Evolutionary conservation across 2,797 vertebrate species (phyloP).

Genomic region (Hypotaenidia okinawae): DNA sequence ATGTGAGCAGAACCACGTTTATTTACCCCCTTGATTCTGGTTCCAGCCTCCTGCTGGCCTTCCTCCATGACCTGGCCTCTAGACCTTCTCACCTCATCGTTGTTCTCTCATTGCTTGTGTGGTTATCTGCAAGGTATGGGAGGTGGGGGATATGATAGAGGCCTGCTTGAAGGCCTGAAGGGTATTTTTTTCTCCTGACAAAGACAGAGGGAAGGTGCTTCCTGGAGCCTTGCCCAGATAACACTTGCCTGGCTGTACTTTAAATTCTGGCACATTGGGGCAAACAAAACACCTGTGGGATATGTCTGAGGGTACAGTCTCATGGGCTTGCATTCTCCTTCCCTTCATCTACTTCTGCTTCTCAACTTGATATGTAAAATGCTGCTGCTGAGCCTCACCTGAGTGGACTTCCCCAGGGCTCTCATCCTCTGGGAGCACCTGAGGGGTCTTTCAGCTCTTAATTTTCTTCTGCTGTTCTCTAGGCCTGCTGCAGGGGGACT

Average conservation of each 20-base stretch:
- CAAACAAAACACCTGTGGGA: not conserved
- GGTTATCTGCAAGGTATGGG: accelerated
- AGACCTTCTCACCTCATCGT: accelerated
- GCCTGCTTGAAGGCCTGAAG: not conserved
- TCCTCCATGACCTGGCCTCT: not conserved
- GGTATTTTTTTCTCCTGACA: not conserved
- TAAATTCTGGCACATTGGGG: not conserved
- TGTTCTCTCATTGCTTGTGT: not conserved
- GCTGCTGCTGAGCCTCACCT: not conserved
- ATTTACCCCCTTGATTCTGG: not conserved
- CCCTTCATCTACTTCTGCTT: not conserved
- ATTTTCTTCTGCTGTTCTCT: not conserved
- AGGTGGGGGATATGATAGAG: not conserved
- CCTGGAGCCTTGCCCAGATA: not conserved
- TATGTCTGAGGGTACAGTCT: not conserved
- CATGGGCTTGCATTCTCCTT: accelerated
- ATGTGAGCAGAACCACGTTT: not conserved
- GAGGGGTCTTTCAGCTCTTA: not conserved
- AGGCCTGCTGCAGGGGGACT: not conserved
- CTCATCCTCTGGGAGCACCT: not conserved
- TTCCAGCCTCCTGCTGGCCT: not conserved
- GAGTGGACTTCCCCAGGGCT: accelerated
- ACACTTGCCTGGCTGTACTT: not conserved
- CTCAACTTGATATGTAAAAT: accelerated
- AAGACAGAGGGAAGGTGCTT: not conserved